Conservation (phyloP, 2,888 invertebrate species). For the Sabatieria punctata region DNA sequence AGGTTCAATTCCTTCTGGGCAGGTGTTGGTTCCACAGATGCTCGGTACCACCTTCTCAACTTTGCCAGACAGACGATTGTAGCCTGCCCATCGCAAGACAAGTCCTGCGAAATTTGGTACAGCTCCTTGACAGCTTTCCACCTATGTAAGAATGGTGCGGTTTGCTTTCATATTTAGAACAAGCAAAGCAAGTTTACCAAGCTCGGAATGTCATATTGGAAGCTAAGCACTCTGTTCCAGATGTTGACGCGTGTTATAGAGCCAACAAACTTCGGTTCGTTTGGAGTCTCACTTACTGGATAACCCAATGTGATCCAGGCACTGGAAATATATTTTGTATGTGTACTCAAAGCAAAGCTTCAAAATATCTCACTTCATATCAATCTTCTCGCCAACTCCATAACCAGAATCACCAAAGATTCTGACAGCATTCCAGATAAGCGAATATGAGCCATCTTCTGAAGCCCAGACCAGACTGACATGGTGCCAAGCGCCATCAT, state of each 20-base stretch:
- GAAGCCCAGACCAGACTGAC: constrained; percentile 88
- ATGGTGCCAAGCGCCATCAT: constrained; percentile 47
- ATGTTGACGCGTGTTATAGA: constrained; percentile 81
- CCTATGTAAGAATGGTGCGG: no score
- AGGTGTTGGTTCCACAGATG: no score
- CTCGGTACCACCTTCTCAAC: constrained; percentile 12
- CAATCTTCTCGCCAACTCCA: constrained; percentile 58
- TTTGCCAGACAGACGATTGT: constrained; percentile 47
- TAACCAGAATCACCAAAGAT: constrained; percentile 80
- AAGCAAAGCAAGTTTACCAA: constrained; percentile 49
- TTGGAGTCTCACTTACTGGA: constrained; percentile 49
- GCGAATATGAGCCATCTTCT: constrained; percentile 59
- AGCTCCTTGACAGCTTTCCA: constrained; percentile 40
- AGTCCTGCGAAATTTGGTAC: constrained; percentile 70
- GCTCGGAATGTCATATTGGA: constrained; percentile 76
- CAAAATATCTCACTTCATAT: constrained; percentile 52
- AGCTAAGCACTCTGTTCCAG: constrained; percentile 76
- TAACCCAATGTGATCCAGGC: constrained; percentile 82
- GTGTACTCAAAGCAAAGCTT: neutral
- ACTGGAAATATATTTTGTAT: constrained; percentile 38
- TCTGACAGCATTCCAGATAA: constrained; percentile 86
- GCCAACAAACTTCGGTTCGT: constrained; percentile 40
- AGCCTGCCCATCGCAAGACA: constrained; percentile 78
- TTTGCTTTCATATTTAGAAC: no score
- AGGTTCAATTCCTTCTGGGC: no score